Evolutionary conservation across 2,797 vertebrate species (phyloP).

Genomic region (Pempheris klunzingeri): DNA sequence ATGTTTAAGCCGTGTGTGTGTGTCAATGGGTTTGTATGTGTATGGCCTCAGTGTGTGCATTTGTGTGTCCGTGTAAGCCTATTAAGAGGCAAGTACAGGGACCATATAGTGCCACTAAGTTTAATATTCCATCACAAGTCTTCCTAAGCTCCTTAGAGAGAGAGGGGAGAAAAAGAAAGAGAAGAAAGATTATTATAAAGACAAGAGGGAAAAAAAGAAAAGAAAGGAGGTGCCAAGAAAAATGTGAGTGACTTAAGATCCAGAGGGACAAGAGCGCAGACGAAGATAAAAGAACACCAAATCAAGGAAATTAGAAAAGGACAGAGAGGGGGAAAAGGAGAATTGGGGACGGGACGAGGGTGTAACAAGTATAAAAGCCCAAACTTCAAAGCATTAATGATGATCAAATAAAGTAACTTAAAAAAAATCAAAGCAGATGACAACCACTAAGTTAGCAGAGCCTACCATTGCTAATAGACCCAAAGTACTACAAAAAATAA

Average conservation of each 20-base stretch:
- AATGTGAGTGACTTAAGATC: constrained; percentile 48
- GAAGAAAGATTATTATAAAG: constrained; percentile 54
- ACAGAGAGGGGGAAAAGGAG: not conserved
- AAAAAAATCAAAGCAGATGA: constrained; percentile 70
- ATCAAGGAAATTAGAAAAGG: constrained; percentile 47
- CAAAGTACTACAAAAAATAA: constrained; percentile 52
- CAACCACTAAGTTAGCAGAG: constrained; percentile 63
- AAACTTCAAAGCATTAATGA: constrained; percentile 77
- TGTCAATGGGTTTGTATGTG: constrained; percentile 30
- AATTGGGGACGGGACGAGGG: constrained; percentile 7
- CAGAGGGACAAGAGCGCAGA: constrained; percentile 49
- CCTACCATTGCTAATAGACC: constrained; percentile 56
- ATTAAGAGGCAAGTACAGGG: constrained; percentile 67
- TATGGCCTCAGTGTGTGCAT: not conserved
- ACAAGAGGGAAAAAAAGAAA: constrained; percentile 32
- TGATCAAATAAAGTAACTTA: constrained; percentile 64
- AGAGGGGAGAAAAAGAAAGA: constrained; percentile 25
- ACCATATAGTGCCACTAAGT: constrained; percentile 67
- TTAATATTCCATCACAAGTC: constrained; percentile 84
- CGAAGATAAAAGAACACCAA: constrained; percentile 52
- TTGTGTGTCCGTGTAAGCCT: constrained; percentile 67
- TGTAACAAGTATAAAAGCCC: constrained; percentile 68
- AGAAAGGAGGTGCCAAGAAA: constrained; percentile 42
- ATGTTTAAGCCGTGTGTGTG: constrained; percentile 48
- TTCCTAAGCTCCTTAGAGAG: constrained; percentile 80